phyloP scores from a whole-genome alignment of 2,888 invertebrate species.

The Theretra japonica region DNA sequence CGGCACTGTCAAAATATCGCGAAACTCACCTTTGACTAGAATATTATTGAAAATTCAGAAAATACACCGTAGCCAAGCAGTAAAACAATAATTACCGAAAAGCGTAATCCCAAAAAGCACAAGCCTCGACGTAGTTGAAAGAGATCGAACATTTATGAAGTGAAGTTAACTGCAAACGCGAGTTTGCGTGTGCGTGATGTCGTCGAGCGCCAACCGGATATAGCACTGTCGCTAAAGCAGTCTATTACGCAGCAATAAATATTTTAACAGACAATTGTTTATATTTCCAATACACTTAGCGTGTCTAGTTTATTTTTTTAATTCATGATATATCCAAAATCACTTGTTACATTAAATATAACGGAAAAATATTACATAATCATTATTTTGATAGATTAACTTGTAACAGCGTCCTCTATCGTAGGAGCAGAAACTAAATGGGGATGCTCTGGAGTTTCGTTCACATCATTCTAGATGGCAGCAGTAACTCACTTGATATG shows the following conservation, averaged over 20 bases:
- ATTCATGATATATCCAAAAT: not conserved
- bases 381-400: not conserved
- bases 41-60: conserved; percentile 47
- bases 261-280: not conserved
- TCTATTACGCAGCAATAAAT: conserved; percentile 68
- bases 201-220: conserved; percentile 80
- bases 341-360: not conserved
- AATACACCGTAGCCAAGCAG: conserved; percentile 54
- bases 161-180: conserved; percentile 73
- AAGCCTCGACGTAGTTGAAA: conserved; percentile 81
- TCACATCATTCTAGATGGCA: not conserved
- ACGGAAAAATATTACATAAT: not conserved
- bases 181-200: conserved; percentile 76
- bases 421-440: conserved; percentile 19
- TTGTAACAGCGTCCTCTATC: conserved; percentile 34
- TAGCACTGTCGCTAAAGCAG: conserved; percentile 67
- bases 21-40: conserved; percentile 57
- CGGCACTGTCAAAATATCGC: conserved; percentile 50
- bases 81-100: conserved; percentile 81
- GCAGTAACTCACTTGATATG: no score
- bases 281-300: no score
- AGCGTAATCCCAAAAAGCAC: conserved; percentile 77
- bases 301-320: not conserved
- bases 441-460: not conserved
- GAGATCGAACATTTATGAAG: conserved; percentile 81